These are phyloP conservation scores for Pollenia amentaria DNA, from an alignment of 2,888 invertebrate genomes.

Conservation along the genomic window DNA sequence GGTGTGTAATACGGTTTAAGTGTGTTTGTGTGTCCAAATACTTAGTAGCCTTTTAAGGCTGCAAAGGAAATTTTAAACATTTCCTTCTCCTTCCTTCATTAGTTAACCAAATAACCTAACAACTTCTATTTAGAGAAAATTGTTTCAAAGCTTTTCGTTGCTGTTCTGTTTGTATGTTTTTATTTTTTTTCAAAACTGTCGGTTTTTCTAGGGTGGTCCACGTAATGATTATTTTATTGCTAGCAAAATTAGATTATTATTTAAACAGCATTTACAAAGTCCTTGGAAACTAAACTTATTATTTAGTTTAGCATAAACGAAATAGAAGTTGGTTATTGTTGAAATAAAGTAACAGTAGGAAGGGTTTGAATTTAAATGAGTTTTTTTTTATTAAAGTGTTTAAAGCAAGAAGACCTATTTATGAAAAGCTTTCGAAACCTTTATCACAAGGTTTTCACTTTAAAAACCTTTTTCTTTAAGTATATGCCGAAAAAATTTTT, in stretches of 20 bases:
- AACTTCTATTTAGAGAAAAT: conserved; percentile 4
- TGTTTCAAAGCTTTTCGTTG: neutral
- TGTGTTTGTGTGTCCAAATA: no score
- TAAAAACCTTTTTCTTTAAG: no score
- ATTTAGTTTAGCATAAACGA: neutral
- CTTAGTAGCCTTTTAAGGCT: conserved; percentile 7
- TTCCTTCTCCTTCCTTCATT: conserved; percentile 5
- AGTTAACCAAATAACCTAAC: neutral
- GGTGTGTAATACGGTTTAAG: neutral
- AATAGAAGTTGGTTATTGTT: neutral
- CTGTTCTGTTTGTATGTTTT: neutral
- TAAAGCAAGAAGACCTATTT: no score
- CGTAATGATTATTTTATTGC: conserved; percentile 28
- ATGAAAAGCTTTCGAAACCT: no score
- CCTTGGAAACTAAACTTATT: conserved; percentile 7
- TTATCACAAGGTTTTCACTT: no score
- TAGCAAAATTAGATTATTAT: conserved; percentile 1
- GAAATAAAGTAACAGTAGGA: neutral
- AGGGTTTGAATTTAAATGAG: neutral
- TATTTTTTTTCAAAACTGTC: neutral
- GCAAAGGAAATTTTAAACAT: conserved; percentile 38
- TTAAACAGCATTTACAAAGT: neutral
- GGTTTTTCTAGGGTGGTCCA: neutral
- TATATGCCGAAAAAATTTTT: no score
- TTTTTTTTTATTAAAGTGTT: neutral